Conservation (phyloP, 2,888 invertebrate species). For the Eupithecia centaureata region DNA sequence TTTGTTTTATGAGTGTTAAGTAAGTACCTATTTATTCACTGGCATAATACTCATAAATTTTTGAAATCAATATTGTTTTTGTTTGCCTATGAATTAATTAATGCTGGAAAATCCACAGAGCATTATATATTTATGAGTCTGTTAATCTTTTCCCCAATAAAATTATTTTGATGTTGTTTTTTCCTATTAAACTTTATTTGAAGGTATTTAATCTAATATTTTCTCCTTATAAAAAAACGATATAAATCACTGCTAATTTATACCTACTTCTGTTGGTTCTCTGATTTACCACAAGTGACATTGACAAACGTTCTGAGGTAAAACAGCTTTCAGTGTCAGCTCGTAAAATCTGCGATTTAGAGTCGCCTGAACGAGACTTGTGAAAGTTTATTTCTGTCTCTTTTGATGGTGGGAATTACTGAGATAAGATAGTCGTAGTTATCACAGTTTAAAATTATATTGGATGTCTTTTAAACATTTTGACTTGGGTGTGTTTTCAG, state of each 20-base stretch:
- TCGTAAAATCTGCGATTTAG: slow-evolving; percentile 31
- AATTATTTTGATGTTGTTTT: too few relatives aligned
- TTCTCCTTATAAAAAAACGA: not conserved
- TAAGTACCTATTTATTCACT: too few relatives aligned
- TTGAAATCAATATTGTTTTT: too few relatives aligned
- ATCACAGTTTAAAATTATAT: slow-evolving; percentile 13
- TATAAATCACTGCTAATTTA: not conserved
- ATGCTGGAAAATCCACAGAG: too few relatives aligned
- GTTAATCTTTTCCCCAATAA: too few relatives aligned
- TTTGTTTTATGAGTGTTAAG: too few relatives aligned
- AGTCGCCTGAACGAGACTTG: slow-evolving; percentile 19
- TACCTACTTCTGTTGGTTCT: not conserved
- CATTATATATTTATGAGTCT: too few relatives aligned
- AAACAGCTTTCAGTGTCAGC: slow-evolving; percentile 22
- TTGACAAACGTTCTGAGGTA: slow-evolving; percentile 28
- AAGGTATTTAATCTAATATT: too few relatives aligned
- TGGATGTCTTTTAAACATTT: not conserved
- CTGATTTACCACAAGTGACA: slow-evolving; percentile 16
- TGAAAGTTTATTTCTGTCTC: slow-evolving; percentile 37
- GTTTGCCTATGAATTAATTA: too few relatives aligned
- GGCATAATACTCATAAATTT: too few relatives aligned
- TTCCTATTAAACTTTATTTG: too few relatives aligned
- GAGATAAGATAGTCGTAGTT: slow-evolving; percentile 19
- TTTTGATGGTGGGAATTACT: slow-evolving; percentile 36
- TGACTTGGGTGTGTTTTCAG: too few relatives aligned